Conservation (phyloP, 1,140 invertebrate species). For the Potamilus streckersoni region DNA sequence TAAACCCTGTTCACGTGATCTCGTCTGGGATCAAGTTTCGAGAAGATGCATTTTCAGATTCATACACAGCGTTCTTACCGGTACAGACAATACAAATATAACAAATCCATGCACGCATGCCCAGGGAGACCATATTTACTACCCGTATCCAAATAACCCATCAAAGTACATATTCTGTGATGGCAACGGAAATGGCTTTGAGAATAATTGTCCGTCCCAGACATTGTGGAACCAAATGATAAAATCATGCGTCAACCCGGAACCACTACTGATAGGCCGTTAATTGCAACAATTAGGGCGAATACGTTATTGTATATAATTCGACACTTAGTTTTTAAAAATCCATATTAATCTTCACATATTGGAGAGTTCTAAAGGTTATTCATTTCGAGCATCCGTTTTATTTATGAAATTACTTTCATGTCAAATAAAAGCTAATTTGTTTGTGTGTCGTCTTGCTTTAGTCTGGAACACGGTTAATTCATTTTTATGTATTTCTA, state of each 20-base stretch:
- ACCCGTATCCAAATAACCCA: conserved; percentile 18
- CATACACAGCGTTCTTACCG: conserved; percentile 1
- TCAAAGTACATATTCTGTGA: conserved; percentile 36
- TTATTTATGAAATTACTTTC: too few relatives aligned
- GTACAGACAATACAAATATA: conserved; percentile 9
- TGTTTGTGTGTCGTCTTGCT: too few relatives aligned
- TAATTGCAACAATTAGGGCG: too few relatives aligned
- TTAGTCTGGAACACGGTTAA: too few relatives aligned
- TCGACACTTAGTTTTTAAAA: too few relatives aligned
- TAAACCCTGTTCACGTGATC: conserved; percentile 4
- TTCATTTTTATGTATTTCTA: too few relatives aligned
- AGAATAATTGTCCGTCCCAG: conserved; percentile 6
- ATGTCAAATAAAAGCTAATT: too few relatives aligned
- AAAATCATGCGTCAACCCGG: conserved; percentile 12
- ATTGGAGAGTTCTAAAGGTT: too few relatives aligned
- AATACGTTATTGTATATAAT: too few relatives aligned
- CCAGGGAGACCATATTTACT: conserved; percentile 26
- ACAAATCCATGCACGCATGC: conserved; percentile 31
- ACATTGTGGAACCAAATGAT: conserved; percentile 24
- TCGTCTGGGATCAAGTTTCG: conserved; percentile 18
- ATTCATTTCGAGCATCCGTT: too few relatives aligned
- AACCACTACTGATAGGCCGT: too few relatives aligned
- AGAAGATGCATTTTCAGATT: conserved; percentile 15
- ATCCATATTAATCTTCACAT: too few relatives aligned
- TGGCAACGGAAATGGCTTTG: conserved; percentile 28